phyloP scores from a whole-genome alignment of 2,888 invertebrate species.

The Hypselothyrea guttata region DNA sequence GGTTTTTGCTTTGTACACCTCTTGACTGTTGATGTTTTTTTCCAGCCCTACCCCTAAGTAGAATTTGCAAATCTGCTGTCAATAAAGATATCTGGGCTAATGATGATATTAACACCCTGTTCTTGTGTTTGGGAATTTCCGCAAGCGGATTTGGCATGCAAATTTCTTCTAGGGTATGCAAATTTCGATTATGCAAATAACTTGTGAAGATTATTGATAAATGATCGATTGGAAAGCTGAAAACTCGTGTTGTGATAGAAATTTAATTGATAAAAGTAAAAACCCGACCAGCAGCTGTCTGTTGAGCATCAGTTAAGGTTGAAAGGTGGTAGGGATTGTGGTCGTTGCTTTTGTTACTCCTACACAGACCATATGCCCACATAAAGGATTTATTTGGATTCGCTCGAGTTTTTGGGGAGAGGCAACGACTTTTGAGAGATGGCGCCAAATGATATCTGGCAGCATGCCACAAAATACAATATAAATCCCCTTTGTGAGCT shows the following conservation, averaged over 20 bases:
- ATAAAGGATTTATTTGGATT: conserved; percentile 46
- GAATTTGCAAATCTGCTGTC: conserved; percentile 14
- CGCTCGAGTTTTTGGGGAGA: conserved; percentile 19
- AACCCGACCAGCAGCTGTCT: conserved; percentile 32
- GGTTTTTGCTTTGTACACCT: conserved; percentile 36
- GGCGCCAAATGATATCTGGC: not conserved
- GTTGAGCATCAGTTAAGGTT: conserved; percentile 43
- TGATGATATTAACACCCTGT: conserved; percentile 68
- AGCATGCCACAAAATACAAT: not conserved
- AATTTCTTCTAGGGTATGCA: conserved; percentile 18
- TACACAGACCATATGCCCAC: conserved; percentile 58
- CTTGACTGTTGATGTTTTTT: conserved; percentile 55
- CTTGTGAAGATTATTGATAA: conserved; percentile 45
- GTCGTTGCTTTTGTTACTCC: no score
- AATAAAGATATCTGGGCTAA: conserved; percentile 57
- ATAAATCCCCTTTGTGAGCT: conserved; percentile 29
- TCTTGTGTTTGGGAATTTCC: conserved; percentile 14
- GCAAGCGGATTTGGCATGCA: conserved; percentile 43
- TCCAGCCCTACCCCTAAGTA: not conserved
- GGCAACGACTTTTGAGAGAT: not conserved
- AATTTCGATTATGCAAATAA: conserved; percentile 41
- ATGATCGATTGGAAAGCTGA: conserved; percentile 14
- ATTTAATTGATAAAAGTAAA: conserved; percentile 40
- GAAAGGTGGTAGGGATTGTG: no score
- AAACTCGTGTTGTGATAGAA: conserved; percentile 42